Evolutionary conservation across 2,113 vertebrate species (phyloP), one percentile per base, ranked within the genome.

Genomic region (Burhinus oedicnemus): DNA sequence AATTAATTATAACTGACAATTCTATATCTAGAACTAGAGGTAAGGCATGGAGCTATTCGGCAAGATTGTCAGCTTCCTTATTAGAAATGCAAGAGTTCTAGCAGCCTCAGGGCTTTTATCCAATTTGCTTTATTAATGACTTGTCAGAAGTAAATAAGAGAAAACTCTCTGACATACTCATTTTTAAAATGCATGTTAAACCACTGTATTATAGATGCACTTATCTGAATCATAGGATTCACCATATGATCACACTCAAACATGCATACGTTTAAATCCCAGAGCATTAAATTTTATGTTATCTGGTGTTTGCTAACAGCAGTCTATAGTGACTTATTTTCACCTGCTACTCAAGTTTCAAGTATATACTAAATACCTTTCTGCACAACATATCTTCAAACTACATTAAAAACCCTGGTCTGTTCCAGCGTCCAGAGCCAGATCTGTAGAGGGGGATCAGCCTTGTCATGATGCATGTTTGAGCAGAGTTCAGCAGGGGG

Each of bases 51-150:
- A 70, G 62, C 60, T 96, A 90, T 71, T 60, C 3, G 4, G 64
- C n/a, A 87, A 89, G 80, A 70, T 4, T 78, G 80, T 40, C 13
- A 4, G 57, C 54, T 93, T 70, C 83, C 55, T 84, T 62, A 90
- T 83, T 89, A 95, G 79, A 87, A 95, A 92, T 71, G 83, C 86
- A 94, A 86, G 71, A 90, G 69, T 69, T 78, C 72, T 64, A 74
- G 45, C n/a, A 90, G 83, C 96, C 93, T 88, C 75, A 32, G 82
- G 92, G 88, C 90, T 93, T 94, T 95, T 94, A 96, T 84, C 80
- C 90, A 77, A 92, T 95, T 93, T 93, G 76, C 60, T 95, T 82
- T 94, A 97, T 94, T 97, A 96, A 96, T 93, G 69, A 89, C 94
- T 92, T 93, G 83, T 92, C 89, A 91, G 52, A 92, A 97, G 86